Base-by-base conservation (phyloP, 1,140 invertebrate species). In the Hypothenemus hampei region DNA sequence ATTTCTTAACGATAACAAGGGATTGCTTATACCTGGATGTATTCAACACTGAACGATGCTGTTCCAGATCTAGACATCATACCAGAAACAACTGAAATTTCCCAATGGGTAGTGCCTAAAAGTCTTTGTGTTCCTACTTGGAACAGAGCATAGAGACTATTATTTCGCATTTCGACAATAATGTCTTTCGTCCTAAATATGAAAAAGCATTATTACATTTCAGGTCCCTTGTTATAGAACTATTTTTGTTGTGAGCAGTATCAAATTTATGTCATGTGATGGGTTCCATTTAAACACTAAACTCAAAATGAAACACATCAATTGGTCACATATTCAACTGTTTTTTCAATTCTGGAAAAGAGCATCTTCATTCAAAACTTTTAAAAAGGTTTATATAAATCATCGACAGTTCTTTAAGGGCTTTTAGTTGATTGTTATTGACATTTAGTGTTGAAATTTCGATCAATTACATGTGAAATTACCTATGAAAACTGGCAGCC, bases 51-150 rank as follows among this genome's bases (percentile, higher is more conserved):
- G 63, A 91, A 89, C 7, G 78, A 79, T 0, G 84, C 77, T 4
- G 80, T 81, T 0, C 88, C 89, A n/a, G 81, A 74, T 60, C 81
- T 78, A 0, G 81, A 82, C 22, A 87, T 64, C 8, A 89, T 65
- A 10, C 85, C 85, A 44, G 78, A 78, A 24, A 82, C 68, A 2
- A 85, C 68, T 35, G 80, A 78, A 5, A 89, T 71, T 64, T 89
- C 85, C 89, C 89, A 91, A 26, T 87, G 79, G 13, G 83, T 86
- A 4, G 73, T 79, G 1, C 89, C 89, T 62, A 83, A 74, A 13
- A 91, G 72, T 70, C 82, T 79, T 67, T 90, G 85, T 0, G 88
- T 91, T 15, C 86, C 88, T 16, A 89, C 76, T 68, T 88, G 82
- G 51, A 90, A 66, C 24, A 80, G 75, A 2, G 78, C 77, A 59